Evolutionary conservation across 2,797 vertebrate genomes (phyloP), one percentile per base, ranked within the genome.

Genomic region (Erpetoichthys calabaricus): DNA sequence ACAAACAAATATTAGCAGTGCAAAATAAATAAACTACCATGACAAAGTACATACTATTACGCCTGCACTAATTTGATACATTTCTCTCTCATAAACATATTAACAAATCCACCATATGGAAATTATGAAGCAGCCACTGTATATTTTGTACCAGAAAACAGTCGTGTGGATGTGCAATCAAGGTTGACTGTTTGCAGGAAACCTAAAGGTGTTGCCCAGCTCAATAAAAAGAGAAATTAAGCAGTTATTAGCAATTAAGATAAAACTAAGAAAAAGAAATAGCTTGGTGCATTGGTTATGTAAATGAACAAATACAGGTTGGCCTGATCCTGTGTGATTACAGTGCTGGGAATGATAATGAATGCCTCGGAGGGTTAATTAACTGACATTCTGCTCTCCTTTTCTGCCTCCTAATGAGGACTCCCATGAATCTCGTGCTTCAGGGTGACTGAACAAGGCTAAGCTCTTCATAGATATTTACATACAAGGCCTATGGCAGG

Each of bases 341-440:
- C 45, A 42, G 47, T 41, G 47, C 53, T 10, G 25, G 42, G 58
- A 10, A 8, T 50, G 55, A 42, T 57, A 55, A 55, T 57, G 45
- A 57, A 55, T 51, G 52, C 59, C 51, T 58, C 53, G 56, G 76
- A 68, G 69, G 68, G 73, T 71, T 77, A 77, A 79, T 76, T 69
- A 77, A 73, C 69, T 72, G 67, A 66, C 67, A 68, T 74, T 77
- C 70, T 74, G 45, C 64, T 60, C 59, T 57, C 65, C 69, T 64
- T 71, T 70, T 75, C 70, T 75, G 71, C 55, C 47, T 71, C 73
- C 70, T 68, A 75, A 72, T 66, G 65, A 65, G 72, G 64, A 71
- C 74, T 60, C 75, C 67, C 69, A 75, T 75, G 76, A 68, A 73
- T 71, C 69, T 64, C 69, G 63, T 63, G 62, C 65, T 62, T 62